Conservation (phyloP, 2,888 invertebrate genomes). For the Choristoneura rosaceana region DNA sequence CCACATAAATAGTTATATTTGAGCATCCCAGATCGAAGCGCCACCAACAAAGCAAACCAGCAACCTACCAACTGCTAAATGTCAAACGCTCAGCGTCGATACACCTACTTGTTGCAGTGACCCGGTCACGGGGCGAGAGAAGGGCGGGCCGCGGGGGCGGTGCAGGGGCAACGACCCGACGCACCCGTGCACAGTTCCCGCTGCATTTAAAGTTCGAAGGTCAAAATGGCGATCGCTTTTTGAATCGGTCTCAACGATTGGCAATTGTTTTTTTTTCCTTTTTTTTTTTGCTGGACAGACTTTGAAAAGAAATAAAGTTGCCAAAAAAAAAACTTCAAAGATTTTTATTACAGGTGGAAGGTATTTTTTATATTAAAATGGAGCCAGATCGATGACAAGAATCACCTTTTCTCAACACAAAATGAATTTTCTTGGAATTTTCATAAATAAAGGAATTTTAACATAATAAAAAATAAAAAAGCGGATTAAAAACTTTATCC, state of each 20-base stretch:
- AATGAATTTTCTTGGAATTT: too few species aligned
- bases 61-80: conserved; percentile 62
- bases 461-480: too few species aligned
- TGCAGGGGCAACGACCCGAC: conserved; percentile 73
- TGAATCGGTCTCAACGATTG: neutral
- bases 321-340: too few species aligned
- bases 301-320: too few species aligned
- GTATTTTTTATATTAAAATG: too few species aligned
- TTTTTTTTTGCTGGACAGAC: too few species aligned
- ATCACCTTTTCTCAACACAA: too few species aligned
- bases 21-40: neutral
- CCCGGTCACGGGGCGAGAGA: conserved; percentile 70
- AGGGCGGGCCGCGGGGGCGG: conserved; percentile 43
- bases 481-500: too few species aligned
- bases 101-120: conserved; percentile 80
- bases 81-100: conserved; percentile 80
- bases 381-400: too few species aligned
- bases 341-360: too few species aligned
- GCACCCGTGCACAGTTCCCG: conserved; percentile 63
- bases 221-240: conserved; percentile 48
- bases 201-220: conserved; percentile 77
- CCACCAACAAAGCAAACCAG: conserved; percentile 13
- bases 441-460: too few species aligned
- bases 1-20: neutral
- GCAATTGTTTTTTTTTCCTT: conserved; percentile 41